Percentiles rank a stretch among this genome's conserved stretches.
Evolutionary conservation across 2,888 invertebrate species (phyloP).

Genomic region (Lasioglossum oenotherae): DNA sequence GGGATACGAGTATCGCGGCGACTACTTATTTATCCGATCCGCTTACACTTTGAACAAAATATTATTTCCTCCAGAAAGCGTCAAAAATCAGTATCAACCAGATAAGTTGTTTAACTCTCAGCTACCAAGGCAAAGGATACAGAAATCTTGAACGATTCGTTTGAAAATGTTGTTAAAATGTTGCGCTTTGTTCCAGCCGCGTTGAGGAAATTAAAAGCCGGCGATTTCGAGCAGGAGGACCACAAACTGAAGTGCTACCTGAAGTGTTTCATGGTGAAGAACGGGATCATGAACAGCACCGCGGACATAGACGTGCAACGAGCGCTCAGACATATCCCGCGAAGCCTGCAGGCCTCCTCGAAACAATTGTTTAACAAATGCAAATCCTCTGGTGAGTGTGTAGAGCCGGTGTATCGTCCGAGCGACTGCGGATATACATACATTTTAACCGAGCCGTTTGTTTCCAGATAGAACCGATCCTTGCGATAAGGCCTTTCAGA

Average conservation of each 20-base stretch:
- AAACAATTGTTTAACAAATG: constrained; percentile 72
- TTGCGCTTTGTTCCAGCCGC: constrained; percentile 64
- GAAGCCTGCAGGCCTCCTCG: constrained; percentile 68
- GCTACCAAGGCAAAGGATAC: neutral
- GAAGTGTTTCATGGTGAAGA: constrained; percentile 76
- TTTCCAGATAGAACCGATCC: constrained; percentile 71
- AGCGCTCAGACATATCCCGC: constrained; percentile 74
- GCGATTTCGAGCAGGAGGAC: constrained; percentile 73
- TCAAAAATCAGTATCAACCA: no score
- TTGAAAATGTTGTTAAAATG: neutral
- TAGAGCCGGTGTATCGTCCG: neutral
- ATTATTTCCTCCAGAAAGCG: no score
- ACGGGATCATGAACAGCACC: constrained; percentile 72
- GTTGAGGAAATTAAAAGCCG: constrained; percentile 73
- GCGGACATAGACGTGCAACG: constrained; percentile 74
- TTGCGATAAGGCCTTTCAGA: constrained; percentile 78
- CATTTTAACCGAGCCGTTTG: neutral
- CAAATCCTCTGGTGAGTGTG: constrained; percentile 73
- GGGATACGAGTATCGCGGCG: neutral
- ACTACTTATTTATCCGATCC: neutral
- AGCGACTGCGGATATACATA: neutral
- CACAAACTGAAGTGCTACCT: constrained; percentile 78
- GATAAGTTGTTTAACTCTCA: no score
- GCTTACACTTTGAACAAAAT: no score
- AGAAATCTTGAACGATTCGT: neutral